Evolutionary conservation across 2,888 invertebrate genomes (phyloP), one percentile per base, ranked within the genome.

Genomic region (Quadroppia sp.): DNA sequence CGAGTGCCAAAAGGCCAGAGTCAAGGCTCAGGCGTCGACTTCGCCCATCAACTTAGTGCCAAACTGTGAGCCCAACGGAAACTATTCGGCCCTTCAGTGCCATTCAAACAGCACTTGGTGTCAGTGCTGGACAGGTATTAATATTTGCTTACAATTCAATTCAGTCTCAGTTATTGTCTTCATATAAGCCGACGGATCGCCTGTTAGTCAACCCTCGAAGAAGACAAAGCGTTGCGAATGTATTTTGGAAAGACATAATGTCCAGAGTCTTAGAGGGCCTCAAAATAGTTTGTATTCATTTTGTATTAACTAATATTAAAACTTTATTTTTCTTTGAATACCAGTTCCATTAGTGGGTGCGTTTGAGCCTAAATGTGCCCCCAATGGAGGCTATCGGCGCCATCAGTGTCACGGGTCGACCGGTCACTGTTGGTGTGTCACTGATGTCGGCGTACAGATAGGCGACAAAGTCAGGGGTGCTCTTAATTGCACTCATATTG

Each of bases 101-200:
- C 74, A 74, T 50, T 30, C 36, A n/a, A 50, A 20, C 59, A 61
- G 36, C 30, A 48, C 32, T n/a, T 74, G 71, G 40, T 74, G 74
- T 42, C 74, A 74, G 61, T 74, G 74, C 42, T 74, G 74, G 74
- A 71, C 71, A 25, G 25, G 61, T 61, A 32, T 17, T 32, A 25
- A 2, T n/a, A 28, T 28, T 13, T 30, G 15, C 3, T 59, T 25
- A 4, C 15, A 59, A 59, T 6, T 23, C 4, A 15, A 23, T 25
- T 25, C 7, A 53, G 6, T 23, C 4, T 15, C 28, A 25, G 2
- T 28, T 17, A 53, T 20, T 23, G 25, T 7, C 20, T 59, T 25
- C 13, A 59, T n/a, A 11, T 59, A 28, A 61, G 40, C 28, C 23
- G 30, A 64, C 7, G 72, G 72, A 17, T 45, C 36, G 17, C 40